Conservation (phyloP, 2,113 vertebrate species). For the Sarotherodon lohbergeri region DNA sequence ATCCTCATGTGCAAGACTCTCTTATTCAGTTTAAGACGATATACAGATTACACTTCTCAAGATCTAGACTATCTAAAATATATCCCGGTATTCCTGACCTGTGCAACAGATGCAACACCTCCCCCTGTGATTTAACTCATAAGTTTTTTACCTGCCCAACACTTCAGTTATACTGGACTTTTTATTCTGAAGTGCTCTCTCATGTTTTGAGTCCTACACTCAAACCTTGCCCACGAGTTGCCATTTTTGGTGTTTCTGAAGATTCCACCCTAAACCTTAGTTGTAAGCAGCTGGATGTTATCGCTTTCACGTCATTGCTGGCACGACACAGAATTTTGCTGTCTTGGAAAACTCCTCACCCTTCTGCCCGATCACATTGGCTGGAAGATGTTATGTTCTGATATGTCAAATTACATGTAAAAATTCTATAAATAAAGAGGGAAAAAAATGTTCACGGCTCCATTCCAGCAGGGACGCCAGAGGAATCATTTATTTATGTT, state of each 20-base stretch:
- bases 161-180: not conserved
- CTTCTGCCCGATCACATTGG: not conserved
- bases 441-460: not conserved
- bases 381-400: not conserved
- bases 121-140: not conserved
- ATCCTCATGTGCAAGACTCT: not conserved
- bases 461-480: not conserved
- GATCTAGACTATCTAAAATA: not conserved
- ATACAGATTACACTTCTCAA: not conserved
- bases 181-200: not conserved
- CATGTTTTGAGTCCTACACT: not conserved
- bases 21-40: not conserved
- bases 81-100: not conserved
- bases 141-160: not conserved
- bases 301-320: fast-evolving
- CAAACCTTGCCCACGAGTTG: too few species aligned
- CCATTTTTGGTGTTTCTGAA: not conserved
- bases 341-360: not conserved
- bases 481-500: fast-evolving
- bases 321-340: not conserved
- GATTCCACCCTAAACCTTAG: not conserved
- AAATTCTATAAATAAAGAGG: not conserved
- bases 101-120: not conserved
- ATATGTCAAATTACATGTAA: not conserved
- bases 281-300: not conserved